Base-by-base conservation (phyloP, 1,140 invertebrate species). In the Melanaphis sacchari region DNA sequence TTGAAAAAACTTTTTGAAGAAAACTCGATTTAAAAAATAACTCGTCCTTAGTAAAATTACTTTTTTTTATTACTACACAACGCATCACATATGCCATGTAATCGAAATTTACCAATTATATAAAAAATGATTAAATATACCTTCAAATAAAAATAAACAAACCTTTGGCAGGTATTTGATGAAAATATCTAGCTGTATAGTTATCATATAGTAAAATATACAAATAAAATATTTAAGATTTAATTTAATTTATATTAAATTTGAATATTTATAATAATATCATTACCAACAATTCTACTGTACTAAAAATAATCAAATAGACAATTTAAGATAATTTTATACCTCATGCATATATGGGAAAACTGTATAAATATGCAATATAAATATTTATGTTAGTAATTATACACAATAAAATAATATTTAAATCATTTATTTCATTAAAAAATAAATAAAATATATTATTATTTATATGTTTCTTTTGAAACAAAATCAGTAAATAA, bases 1-100 rank as follows among this genome's bases (percentile, higher is more conserved):
- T 49, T 38, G 31, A 91, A 76, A 91, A 76, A 91, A 81, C 54
- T 91, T 81, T 41, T 91, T 36, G 59, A 22, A 88, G 41, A 76
- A 91, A 82, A 91, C 40, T 91, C 90, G 46, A 91, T 91, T 91
- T 54, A 90, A 43, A 76, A 91, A 91, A 49, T 90, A 66, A 59
- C 54, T 43, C 59, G 43, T 59, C 3, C n/a, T 41, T 66, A 90
- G 22, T 59, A 76, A 91, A 76, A 76, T 91, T 54, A 76, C 38
- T 91, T 66, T 91, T 91, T 91, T 91, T 91, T 40, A 54, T 66
- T 40, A 40, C 54, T 91, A 52, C n/a, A 36, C 43, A 52, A 49
- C 38, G 26, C 52, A 59, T 90, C 49, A 21, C 49, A 54, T 43
- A 43, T 85, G 84, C 43, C 41, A 85, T 43, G 22, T 66, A 90